phyloP scores from a whole-genome alignment of 2,797 vertebrate genomes.

The Sebastes alutus region DNA sequence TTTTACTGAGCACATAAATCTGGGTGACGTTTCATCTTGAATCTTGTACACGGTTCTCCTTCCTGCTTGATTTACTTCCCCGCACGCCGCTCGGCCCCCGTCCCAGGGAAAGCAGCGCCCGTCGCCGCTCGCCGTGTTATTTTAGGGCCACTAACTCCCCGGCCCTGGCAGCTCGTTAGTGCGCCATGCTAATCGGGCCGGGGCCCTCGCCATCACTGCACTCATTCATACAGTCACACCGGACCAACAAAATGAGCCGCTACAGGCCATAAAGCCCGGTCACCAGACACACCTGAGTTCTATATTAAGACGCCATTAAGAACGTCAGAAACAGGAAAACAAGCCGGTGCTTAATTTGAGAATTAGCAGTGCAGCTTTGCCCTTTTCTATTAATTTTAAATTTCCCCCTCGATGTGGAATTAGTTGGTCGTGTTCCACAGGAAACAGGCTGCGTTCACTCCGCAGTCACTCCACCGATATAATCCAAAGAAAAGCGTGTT shows the following conservation, averaged over 20 bases:
- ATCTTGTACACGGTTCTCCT: conserved; percentile 77
- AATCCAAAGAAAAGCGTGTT: background rate
- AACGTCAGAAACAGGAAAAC: conserved; percentile 43
- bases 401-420: conserved; percentile 49
- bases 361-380: conserved; percentile 48
- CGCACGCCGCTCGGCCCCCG: conserved; percentile 33
- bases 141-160: conserved; percentile 64
- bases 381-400: conserved; percentile 38
- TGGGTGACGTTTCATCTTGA: conserved; percentile 82
- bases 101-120: conserved; percentile 50
- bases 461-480: background rate
- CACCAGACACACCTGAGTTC: conserved; percentile 35
- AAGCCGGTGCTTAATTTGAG: conserved; percentile 48
- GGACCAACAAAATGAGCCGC: conserved; percentile 68
- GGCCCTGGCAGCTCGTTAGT: conserved; percentile 75
- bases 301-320: conserved; percentile 42
- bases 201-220: conserved; percentile 62
- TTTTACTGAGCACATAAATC: conserved; percentile 84
- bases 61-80: conserved; percentile 82
- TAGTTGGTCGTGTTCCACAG: conserved; percentile 24
- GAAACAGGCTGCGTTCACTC: conserved; percentile 19
- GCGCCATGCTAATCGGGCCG: conserved; percentile 69
- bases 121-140: conserved; percentile 56
- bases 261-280: conserved; percentile 50
- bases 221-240: conserved; percentile 62